phyloP scores from a whole-genome alignment of 2,113 vertebrate genomes.

The Phylloscopus trochilus region DNA sequence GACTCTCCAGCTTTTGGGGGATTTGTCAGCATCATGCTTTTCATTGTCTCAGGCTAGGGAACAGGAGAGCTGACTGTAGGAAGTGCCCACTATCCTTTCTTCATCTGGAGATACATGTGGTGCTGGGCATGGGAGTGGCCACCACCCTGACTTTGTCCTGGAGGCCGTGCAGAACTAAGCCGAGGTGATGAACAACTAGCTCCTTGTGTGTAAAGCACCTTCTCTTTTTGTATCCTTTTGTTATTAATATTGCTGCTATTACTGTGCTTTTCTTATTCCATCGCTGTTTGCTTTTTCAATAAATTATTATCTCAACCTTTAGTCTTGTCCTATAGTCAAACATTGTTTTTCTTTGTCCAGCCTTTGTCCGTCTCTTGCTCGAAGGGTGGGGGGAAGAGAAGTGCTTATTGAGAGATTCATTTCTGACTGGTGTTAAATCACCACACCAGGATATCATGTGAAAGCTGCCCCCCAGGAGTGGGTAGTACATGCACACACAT shows the following conservation, averaged over 20 bases:
- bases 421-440: not conserved
- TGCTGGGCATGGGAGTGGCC: accelerated
- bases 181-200: not conserved
- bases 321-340: too few species aligned
- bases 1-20: not conserved
- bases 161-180: accelerated
- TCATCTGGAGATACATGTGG: not conserved
- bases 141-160: not conserved
- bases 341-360: too few species aligned
- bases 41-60: not conserved
- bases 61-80: not conserved
- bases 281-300: not conserved
- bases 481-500: not conserved
- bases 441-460: not conserved
- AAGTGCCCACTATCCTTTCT: not conserved
- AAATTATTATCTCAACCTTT: not conserved
- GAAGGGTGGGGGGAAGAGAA: not conserved
- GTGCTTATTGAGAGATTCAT: not conserved
- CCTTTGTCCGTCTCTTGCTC: not conserved
- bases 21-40: not conserved
- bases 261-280: not conserved
- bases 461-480: not conserved
- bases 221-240: not conserved
- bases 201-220: not conserved
- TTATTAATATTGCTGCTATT: not conserved